Conservation (phyloP, 37 sponge, comb jelly and placozoan species). For the Petrosia ficiformis region DNA sequence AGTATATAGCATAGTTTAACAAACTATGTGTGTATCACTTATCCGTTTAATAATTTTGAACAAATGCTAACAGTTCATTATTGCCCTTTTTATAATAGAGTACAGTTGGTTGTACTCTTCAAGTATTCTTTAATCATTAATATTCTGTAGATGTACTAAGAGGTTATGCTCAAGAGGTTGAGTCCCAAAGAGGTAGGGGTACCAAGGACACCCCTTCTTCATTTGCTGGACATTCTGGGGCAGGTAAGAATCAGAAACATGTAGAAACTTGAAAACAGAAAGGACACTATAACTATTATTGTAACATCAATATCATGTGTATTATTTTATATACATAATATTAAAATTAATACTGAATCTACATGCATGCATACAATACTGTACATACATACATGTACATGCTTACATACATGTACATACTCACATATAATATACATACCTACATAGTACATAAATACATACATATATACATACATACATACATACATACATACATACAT, state of each 20-base stretch:
- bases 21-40: not conserved
- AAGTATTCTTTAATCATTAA: not conserved
- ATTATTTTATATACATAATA: not conserved
- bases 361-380: no score
- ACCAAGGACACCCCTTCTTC: conserved; percentile 74
- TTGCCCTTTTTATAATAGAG: not conserved
- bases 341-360: no score
- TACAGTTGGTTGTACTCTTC: no score
- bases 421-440: no score
- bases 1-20: not conserved
- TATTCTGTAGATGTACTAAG: conserved; percentile 60
- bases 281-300: not conserved
- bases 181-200: conserved; percentile 34
- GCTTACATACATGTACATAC: no score
- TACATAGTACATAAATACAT: no score
- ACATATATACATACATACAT: no score
- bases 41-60: not conserved
- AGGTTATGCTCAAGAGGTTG: conserved; percentile 81
- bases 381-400: no score
- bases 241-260: conserved; percentile 53
- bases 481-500: no score
- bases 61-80: no score
- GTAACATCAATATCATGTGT: not conserved
- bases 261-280: not conserved
- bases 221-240: conserved; percentile 82